Evolutionary conservation across 2,797 vertebrate genomes (phyloP).

Genomic region (Sebastes hubbsi): DNA sequence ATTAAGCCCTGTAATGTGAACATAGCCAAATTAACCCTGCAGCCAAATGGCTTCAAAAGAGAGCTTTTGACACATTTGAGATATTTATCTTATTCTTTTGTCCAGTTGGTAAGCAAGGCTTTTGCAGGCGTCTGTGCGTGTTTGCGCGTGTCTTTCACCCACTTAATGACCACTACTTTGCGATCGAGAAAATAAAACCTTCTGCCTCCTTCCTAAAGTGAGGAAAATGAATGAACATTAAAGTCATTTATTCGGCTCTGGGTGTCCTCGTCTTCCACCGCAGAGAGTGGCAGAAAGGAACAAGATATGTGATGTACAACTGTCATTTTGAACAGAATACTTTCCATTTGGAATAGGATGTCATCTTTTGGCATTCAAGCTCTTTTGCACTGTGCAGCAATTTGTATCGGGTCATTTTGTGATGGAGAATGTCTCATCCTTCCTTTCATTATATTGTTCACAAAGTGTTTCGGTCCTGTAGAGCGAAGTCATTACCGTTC

Average conservation of each 20-base stretch:
- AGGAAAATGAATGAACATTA: slow-evolving; percentile 41
- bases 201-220: slow-evolving; percentile 22
- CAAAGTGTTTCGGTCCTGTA: slow-evolving; percentile 36
- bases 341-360: slow-evolving; percentile 38
- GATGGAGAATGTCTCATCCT: slow-evolving; percentile 31
- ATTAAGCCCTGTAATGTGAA: too few relatives aligned
- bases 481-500: slow-evolving; percentile 50
- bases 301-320: slow-evolving; percentile 26
- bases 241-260: slow-evolving; percentile 19
- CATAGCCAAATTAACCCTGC: slow-evolving; percentile 18
- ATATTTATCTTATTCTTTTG: slow-evolving; percentile 33
- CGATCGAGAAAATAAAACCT: slow-evolving; percentile 33
- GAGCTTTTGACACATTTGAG: slow-evolving; percentile 35
- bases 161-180: slow-evolving; percentile 44
- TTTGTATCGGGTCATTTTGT: slow-evolving; percentile 42
- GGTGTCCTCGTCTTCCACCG: background rate
- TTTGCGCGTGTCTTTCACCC: background rate
- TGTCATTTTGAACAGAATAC: slow-evolving; percentile 36
- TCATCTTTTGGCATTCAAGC: slow-evolving; percentile 33
- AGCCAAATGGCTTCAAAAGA: slow-evolving; percentile 14
- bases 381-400: slow-evolving; percentile 32
- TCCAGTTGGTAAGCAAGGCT: slow-evolving; percentile 27
- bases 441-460: slow-evolving; percentile 52
- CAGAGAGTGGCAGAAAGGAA: slow-evolving; percentile 4
- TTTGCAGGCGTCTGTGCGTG: background rate